Evolutionary conservation across 2,888 invertebrate species (phyloP), one percentile per base, ranked within the genome.

Genomic region (Petrolisthes manimaculis): DNA sequence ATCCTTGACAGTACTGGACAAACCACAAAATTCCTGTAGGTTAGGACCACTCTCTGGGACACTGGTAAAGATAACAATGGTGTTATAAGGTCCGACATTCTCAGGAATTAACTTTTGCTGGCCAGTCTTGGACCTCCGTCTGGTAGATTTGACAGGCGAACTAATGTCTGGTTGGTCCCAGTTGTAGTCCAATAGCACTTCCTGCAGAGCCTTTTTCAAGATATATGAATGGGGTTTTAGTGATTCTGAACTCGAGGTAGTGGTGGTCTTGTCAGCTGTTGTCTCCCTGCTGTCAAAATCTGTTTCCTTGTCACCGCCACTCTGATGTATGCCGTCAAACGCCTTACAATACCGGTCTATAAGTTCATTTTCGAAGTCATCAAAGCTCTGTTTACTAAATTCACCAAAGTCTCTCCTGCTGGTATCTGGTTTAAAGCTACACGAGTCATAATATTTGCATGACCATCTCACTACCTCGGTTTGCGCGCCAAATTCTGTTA

Each of bases 401-500:
- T 91, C 91, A 6, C 82, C 12, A 55, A 91, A 91, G 37, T 81
- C 61, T 21, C 86, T 91, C n/a, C 89, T 86, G 75, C 81, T 83
- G n/a, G 88, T 91, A 51, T 86, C 89, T n/a, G 91, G 91, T 83
- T 86, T 91, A 80, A 83, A 91, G 78, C 37, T 75, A 51, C 54
- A 53, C 4, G 89, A 89, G 74, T 91, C 85, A 75, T 91, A 91
- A 89, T 82, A 91, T 24, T 91, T 89, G 61, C 81, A 83, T 14
- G 89, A 77, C 91, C 91, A 91, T 53, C 91, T 77, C 18, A 91
- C 83, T 51, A 67, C 84, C 78, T 91, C 89, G n/a, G 89, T 89
- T 89, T 89, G 89, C 89, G 89, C 91, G 91, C 91, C 91, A 89
- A 89, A 86, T 74, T 89, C 86, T 71, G 89, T 88, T 61, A 91